A percentile compares a stretch with the other conserved stretches of the same genome.
Conservation (phyloP, 2,888 invertebrate genomes). For the Aporophyla lueneburgensis region DNA sequence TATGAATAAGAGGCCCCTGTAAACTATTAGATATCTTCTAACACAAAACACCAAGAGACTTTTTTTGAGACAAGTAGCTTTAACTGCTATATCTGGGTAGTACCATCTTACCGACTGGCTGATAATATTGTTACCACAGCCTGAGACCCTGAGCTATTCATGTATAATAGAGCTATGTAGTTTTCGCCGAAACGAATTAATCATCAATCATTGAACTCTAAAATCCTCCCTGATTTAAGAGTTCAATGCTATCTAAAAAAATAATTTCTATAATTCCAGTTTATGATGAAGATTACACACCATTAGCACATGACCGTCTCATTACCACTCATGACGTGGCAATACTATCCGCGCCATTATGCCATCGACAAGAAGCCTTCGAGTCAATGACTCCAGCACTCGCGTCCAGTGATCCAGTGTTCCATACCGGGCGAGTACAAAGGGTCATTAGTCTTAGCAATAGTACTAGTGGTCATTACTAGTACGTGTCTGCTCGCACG, state of each 20-base stretch:
- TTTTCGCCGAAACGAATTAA: not conserved
- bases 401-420: conserved; percentile 7
- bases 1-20: conserved; percentile 1
- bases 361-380: not conserved
- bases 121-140: not conserved
- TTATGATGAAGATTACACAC: not conserved
- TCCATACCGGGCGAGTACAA: conserved; percentile 40
- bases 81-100: not conserved
- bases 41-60: not conserved
- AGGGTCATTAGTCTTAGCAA: conserved; percentile 48
- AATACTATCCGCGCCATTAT: not conserved
- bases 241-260: not conserved
- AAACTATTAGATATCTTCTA: conserved; percentile 8
- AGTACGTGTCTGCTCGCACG: conserved; percentile 32
- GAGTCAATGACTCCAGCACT: conserved; percentile 37
- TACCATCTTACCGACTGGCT: not conserved
- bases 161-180: not conserved
- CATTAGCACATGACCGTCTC: not conserved
- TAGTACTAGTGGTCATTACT: conserved; percentile 19
- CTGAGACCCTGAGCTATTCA: not conserved
- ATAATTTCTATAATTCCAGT: not conserved
- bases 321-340: conserved; percentile 4
- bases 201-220: no score
- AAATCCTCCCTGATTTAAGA: no score
- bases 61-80: not conserved